Conservation (phyloP, 2,797 vertebrate species). For the Anas georgica region DNA sequence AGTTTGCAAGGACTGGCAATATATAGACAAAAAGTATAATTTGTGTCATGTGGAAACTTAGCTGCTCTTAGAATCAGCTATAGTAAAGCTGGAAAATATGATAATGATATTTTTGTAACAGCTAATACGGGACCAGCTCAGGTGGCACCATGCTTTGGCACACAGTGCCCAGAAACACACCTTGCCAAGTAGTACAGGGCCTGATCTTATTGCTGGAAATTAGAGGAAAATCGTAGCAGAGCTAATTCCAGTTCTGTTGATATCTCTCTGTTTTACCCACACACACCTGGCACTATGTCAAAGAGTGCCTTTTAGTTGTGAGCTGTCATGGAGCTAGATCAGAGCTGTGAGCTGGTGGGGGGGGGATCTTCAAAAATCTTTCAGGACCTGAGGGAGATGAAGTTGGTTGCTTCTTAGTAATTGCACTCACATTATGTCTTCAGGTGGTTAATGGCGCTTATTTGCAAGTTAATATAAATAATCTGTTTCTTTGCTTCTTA, state of each 20-base stretch:
- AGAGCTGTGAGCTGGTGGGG: not conserved
- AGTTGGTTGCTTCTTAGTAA: not conserved
- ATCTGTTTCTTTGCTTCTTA: not conserved
- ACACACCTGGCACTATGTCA: accelerated
- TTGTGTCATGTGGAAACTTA: constrained; percentile 64
- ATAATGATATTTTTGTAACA: constrained; percentile 23
- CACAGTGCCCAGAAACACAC: not conserved
- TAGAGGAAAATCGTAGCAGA: not conserved
- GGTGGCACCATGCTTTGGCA: not conserved
- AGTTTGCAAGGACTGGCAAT: constrained; percentile 6
- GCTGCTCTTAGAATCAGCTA: constrained; percentile 6
- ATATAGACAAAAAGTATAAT: not conserved
- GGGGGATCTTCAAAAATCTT: not conserved
- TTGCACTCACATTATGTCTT: accelerated
- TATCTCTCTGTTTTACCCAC: not conserved
- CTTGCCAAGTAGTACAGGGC: not conserved
- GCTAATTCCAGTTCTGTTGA: not conserved
- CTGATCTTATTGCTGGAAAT: not conserved
- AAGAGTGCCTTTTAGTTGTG: not conserved
- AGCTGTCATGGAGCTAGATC: accelerated
- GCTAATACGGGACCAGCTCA: not conserved
- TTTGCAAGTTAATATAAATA: not conserved
- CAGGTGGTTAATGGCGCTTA: not conserved
- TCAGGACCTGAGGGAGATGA: not conserved
- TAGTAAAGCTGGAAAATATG: constrained; percentile 58